Evolutionary conservation across 2,888 invertebrate genomes (phyloP).

Genomic region (Diarsia mendica): DNA sequence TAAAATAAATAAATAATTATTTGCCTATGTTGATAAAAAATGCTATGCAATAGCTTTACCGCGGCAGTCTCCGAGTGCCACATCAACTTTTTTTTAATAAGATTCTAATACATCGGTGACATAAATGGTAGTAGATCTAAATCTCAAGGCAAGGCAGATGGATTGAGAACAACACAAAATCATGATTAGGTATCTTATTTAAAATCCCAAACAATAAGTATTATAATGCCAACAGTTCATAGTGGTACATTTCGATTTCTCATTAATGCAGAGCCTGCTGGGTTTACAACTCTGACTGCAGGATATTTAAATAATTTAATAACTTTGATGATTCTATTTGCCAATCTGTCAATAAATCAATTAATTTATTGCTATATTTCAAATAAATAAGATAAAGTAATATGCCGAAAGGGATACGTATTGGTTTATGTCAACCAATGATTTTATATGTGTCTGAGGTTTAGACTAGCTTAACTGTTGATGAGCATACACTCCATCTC

Average conservation of each 20-base stretch:
- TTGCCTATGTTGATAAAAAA: too few relatives aligned
- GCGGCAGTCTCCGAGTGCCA: too few relatives aligned
- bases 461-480: background rate
- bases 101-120: too few relatives aligned
- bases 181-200: background rate
- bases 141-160: background rate
- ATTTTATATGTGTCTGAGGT: background rate
- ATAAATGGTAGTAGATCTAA: background rate
- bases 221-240: conserved; percentile 4
- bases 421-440: background rate
- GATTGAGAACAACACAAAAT: background rate
- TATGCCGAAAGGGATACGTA: background rate
- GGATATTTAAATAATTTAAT: conserved; percentile 35
- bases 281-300: background rate
- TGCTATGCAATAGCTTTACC: too few relatives aligned
- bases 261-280: conserved; percentile 45
- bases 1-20: too few relatives aligned
- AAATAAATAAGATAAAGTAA: background rate
- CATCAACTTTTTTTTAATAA: too few relatives aligned
- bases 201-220: conserved; percentile 8
- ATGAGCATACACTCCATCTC: background rate
- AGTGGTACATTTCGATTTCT: background rate
- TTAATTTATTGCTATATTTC: conserved; percentile 29
- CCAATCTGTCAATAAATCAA: conserved; percentile 48
- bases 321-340: conserved; percentile 40